Conservation (phyloP, 2,888 invertebrate species). For the Cremastobaeus sp. region DNA sequence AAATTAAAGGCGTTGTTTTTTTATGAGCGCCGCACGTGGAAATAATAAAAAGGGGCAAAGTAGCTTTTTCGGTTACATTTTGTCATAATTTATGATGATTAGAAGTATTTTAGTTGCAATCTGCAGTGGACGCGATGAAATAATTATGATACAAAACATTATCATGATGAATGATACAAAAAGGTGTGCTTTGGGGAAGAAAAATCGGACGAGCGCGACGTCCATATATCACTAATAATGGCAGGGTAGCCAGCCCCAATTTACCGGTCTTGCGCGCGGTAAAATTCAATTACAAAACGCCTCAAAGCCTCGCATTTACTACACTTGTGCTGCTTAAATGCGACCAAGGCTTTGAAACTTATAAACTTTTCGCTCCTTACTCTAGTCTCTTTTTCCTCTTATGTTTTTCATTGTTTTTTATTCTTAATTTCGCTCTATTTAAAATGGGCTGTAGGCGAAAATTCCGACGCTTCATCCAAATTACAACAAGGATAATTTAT, state of each 20-base stretch:
- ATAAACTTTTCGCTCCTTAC: background rate
- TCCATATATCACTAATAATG: conserved; percentile 45
- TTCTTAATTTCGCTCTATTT: conserved; percentile 12
- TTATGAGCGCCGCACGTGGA: too few species aligned
- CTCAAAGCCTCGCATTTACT: conserved; percentile 22
- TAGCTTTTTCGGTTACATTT: too few species aligned
- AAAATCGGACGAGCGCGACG: conserved; percentile 48
- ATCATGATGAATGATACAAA: conserved; percentile 29
- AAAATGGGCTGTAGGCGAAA: background rate
- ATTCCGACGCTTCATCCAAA: conserved; percentile 4
- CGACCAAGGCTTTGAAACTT: conserved; percentile 17
- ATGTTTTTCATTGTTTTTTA: conserved; percentile 14
- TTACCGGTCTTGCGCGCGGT: conserved; percentile 11
- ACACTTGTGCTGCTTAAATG: conserved; percentile 11
- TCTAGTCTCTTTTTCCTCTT: background rate
- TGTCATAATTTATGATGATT: conserved; percentile 41
- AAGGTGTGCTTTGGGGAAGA: conserved; percentile 26
- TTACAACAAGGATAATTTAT: too few species aligned
- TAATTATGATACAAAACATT: conserved; percentile 50
- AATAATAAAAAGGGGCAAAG: too few species aligned
- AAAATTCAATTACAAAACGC: conserved; percentile 44
- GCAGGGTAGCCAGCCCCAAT: conserved; percentile 21
- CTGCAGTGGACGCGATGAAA: conserved; percentile 39
- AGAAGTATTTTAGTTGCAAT: conserved; percentile 12
- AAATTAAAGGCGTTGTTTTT: too few species aligned